phyloP scores from a whole-genome alignment of 1,140 invertebrate species.

The Bombus waltoni region DNA sequence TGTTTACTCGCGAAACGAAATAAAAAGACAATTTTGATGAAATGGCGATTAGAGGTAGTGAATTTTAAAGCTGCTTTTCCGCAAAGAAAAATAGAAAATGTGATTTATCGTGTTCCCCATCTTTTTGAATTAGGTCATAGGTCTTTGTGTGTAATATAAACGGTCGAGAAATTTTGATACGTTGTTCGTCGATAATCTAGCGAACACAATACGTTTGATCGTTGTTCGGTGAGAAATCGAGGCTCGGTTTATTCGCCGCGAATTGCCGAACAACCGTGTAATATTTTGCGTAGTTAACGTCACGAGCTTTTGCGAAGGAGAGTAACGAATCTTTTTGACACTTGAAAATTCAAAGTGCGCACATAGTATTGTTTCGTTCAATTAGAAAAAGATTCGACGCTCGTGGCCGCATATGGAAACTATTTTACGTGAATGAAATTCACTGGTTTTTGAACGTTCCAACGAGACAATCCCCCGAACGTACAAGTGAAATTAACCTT shows the following conservation, averaged over 20 bases:
- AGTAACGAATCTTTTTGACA: background rate
- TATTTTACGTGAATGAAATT: background rate
- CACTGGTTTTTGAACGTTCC: background rate
- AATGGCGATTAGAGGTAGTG: too few relatives aligned
- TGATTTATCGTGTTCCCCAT: background rate
- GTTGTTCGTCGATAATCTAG: background rate
- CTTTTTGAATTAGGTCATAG: background rate
- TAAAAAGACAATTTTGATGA: background rate
- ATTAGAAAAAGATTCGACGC: background rate
- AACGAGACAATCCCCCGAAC: background rate
- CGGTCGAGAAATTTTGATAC: conserved; percentile 6
- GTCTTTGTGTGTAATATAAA: background rate
- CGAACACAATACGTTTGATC: background rate
- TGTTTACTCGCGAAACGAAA: background rate
- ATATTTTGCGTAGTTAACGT: background rate
- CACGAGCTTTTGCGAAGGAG: background rate
- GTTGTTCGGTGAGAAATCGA: background rate
- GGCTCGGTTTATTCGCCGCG: background rate
- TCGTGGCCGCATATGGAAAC: background rate
- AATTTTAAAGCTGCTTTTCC: background rate
- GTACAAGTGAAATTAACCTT: too few relatives aligned
- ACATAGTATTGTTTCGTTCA: background rate
- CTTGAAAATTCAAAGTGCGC: background rate
- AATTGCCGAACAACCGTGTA: background rate
- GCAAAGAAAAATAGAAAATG: background rate